Base-by-base conservation (phyloP, 2,888 invertebrate genomes). In the Polydrusus cervinus region DNA sequence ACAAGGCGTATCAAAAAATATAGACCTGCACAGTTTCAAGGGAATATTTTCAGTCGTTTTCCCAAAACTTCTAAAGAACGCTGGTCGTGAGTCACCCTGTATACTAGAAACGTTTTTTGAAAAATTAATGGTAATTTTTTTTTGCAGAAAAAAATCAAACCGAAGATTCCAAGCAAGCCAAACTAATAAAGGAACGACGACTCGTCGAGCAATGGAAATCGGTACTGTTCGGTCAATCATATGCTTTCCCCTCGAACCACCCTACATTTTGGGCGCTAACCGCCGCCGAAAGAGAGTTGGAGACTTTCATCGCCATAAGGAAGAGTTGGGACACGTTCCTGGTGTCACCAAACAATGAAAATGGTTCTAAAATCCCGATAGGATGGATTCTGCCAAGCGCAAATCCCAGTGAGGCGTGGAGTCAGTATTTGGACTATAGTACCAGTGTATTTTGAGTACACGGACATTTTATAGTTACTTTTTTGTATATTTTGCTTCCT, bases 381-480 rank as follows among this genome's bases (percentile, higher is more conserved):
- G 93, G 93, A 0, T 95, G 94, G 94, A 89, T 94, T 18, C 83
- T 92, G 43, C 94, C 93, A 45, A 84, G 89, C 70, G 76, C 78
- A 47, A 76, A 78, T 64, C 74, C 85, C 84, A 80, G 78, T 69
- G 82, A 82, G 60, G 77, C 71, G 65, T 87, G 87, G 87, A 78
- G 78, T 16, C 82, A 83, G 71, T 86, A 85, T 83, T 81, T 85
- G 47, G 76, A 78, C 47, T 51, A 43, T n/a, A 69, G 57, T 43
- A 8, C 45, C n/a, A 47, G 18, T 53, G 25, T 55, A 14, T 55
- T 55, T 55, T 55, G 30, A 14, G 11, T n/a, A 13, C 13, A 55
- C 11, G 18, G 55, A 7, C 13, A 25, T 11, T 55, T 20, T 25
- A 30, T 10, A 55, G 2, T 9, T 55, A 16, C 14, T 55, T 55